Conservation (phyloP, 1,140 invertebrate species). For the Scylla paramamosain region DNA sequence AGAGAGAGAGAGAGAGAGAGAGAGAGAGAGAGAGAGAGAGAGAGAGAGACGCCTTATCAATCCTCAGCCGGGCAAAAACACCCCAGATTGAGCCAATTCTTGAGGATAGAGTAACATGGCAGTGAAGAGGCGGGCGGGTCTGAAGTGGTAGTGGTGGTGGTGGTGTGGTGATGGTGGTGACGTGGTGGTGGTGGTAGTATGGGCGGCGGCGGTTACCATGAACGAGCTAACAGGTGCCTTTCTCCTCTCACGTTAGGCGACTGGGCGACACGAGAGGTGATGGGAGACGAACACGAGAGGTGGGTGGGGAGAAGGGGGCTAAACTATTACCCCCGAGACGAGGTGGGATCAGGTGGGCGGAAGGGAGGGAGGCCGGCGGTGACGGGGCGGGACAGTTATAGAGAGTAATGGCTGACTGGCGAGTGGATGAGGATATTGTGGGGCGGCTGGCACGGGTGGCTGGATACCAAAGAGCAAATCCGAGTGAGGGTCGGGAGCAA, state of each 20-base stretch:
- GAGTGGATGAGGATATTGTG: constrained; percentile 62
- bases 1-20: constrained; percentile 43
- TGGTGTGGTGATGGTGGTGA: too few relatives aligned
- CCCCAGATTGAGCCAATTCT: not conserved
- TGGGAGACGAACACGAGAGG: too few relatives aligned
- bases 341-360: not conserved
- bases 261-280: not conserved
- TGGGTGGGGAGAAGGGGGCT: not conserved
- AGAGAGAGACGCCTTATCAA: constrained; percentile 39
- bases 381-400: not conserved
- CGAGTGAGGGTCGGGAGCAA: constrained; percentile 39
- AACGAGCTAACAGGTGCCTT: too few relatives aligned
- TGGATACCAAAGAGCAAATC: constrained; percentile 54
- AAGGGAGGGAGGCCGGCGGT: not conserved
- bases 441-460: constrained; percentile 32
- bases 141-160: too few relatives aligned
- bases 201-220: too few relatives aligned
- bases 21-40: constrained; percentile 65
- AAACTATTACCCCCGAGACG: not conserved
- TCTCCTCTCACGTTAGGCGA: not conserved
- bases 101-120: not conserved
- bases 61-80: not conserved
- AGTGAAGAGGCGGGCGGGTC: not conserved
- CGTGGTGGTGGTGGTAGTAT: too few relatives aligned
- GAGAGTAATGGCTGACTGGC: constrained; percentile 28